Evolutionary conservation across 2,113 vertebrate species (phyloP), one percentile per base, ranked within the genome.

Genomic region (Ivindomyrus marchei): DNA sequence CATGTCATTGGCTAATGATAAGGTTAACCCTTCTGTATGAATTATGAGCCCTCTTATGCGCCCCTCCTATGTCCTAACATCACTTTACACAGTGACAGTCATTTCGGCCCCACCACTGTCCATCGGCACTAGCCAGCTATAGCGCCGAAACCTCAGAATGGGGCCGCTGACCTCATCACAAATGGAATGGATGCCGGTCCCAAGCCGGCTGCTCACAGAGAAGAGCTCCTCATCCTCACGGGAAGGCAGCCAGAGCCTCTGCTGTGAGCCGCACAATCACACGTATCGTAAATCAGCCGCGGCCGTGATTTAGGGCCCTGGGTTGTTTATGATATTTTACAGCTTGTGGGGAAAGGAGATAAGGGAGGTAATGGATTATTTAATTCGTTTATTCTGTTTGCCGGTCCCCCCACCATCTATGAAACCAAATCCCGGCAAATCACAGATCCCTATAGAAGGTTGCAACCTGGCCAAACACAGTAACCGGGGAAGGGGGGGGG

Each of bases 291-390:
- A 39, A 62, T 62, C 31, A n/a, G 87, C 42, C 87, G 58, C 15
- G 39, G n/a, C 39, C 24, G 19, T 88, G 87, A 88, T 88, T 58
- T 46, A 89, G 46, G 52, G 80, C 39, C 42, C 0, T 7, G 24
- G 27, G 84, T 42, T 19, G n/a, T 45, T 89, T 45, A 89, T 31
- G 80, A 85, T 45, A 85, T 85, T 89, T 56, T 85, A 84, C 49
- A 49, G 19, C 31, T 39, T n/a, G 46, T 87, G 89, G 17, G 3
- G 24, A 87, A 74, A 66, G 66, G 36, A 74, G 66, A 88, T 53
- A 90, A 52, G 66, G 66, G 49, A 77, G 49, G 85, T 87, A 90
- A 88, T 80, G 85, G 89, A 39, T 88, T 42, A 87, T 90, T 88
- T 53, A 74, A 52, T 74, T 88, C 21, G 50, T 84, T 90, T 88